A percentile compares a stretch with the other conserved stretches of the same genome.
phyloP scores from a whole-genome alignment of 2,888 invertebrate species.

The Drosophila maculinotata region DNA sequence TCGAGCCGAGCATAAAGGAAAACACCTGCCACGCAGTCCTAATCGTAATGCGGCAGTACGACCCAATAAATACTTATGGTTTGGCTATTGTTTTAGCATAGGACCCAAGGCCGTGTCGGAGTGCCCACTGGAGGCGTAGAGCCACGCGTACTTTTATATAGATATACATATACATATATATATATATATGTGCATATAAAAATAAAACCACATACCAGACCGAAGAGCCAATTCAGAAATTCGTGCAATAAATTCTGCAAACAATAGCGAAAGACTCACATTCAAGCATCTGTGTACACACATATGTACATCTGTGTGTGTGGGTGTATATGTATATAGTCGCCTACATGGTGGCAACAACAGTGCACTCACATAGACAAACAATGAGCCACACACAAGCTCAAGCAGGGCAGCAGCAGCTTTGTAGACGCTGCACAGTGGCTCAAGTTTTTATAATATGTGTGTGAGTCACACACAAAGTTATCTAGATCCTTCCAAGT shows the following conservation, averaged over 20 bases:
- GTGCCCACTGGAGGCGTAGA: constrained; percentile 13
- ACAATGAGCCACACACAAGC: constrained; percentile 54
- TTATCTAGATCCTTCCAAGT: neutral
- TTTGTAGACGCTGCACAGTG: constrained; percentile 39
- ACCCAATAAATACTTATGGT: constrained; percentile 58
- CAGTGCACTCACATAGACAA: constrained; percentile 47
- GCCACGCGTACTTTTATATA: constrained; percentile 27
- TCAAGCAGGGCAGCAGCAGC: constrained; percentile 30
- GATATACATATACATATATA: constrained; percentile 9
- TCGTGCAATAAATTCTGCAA: constrained; percentile 77
- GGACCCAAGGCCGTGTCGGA: constrained; percentile 59
- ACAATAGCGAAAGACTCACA: constrained; percentile 66
- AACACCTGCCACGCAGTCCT: constrained; percentile 28
- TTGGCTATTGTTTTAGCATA: constrained; percentile 62
- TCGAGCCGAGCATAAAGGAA: constrained; percentile 51
- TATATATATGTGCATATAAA: constrained; percentile 28
- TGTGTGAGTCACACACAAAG: neutral
- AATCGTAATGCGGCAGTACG: constrained; percentile 26
- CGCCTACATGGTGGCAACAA: constrained; percentile 28
- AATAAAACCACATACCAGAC: constrained; percentile 66
- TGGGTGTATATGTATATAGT: constrained; percentile 23
- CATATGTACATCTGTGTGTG: constrained; percentile 13
- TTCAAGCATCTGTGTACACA: constrained; percentile 27
- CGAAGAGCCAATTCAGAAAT: constrained; percentile 77
- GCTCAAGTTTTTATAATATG: neutral